Base-by-base conservation (phyloP, 2,113 vertebrate genomes). In the Struthidea cinerea region DNA sequence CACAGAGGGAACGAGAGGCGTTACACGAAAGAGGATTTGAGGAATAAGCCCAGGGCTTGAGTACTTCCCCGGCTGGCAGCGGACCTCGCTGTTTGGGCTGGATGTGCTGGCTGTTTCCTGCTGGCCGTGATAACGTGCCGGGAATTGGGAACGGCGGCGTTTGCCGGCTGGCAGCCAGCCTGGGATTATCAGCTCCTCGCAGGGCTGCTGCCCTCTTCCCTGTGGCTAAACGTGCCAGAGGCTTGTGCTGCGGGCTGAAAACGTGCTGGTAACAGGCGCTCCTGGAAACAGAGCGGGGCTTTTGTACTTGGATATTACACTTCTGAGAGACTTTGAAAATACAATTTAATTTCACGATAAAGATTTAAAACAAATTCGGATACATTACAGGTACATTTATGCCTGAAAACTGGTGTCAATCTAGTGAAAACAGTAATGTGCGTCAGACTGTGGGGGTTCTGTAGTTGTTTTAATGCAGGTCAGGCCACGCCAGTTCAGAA, bases 121-220 rank as follows among this genome's bases (percentile, higher is more conserved):
- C 41, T 3, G 1, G 20, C 27, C 0, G 0, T 2, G 17, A 44
- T 16, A 67, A 42, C 2, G 1, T 7, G 47, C 6, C 5, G 1
- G 49, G 64, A 19, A 50, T 5, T 46, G 20, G 30, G 53, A 33
- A 49, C 0, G 0, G 28, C 1, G 3, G 24, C 2, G 0, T 27
- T 32, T 22, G 28, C 41, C 0, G 2, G 41, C 47, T 47, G 73
- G 44, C 33, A 60, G 52, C 41, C 30, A 10, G 30, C 37, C 6
- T 1, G 18, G 41, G 37, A 23, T 64, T 50, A 37, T 46, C 19
- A 1, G 41, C 56, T 60, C 35, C 24, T 41, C 0, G 1, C 60
- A 50, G 70, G 44, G 49, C 35, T 64, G 64, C 35, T 46, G 37
- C 21, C 71, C 61, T 27, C 12, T 7, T 47, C 67, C 49, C 14